Conservation (phyloP, 1,140 invertebrate genomes). For the Alviniconcha marisindica region DNA sequence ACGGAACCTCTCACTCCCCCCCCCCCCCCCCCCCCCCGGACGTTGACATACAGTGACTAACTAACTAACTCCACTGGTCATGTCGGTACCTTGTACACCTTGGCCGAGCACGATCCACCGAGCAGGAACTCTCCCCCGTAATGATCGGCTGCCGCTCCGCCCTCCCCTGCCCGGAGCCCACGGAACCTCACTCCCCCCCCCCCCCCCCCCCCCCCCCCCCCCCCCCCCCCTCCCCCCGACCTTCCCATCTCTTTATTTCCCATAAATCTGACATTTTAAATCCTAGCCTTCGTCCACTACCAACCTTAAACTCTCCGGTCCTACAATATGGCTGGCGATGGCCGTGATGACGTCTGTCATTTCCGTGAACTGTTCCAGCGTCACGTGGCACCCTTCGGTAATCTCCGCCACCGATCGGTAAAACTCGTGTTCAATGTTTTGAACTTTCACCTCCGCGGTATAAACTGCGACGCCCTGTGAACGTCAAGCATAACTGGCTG, state of each 20-base stretch:
- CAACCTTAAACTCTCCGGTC: neutral
- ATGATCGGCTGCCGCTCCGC: neutral
- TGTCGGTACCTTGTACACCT: neutral
- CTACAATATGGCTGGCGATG: neutral
- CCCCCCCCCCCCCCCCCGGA: no score
- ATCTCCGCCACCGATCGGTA: constrained; percentile 24
- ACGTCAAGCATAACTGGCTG: no score
- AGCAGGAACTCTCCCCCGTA: neutral
- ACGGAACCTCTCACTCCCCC: no score
- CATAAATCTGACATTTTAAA: no score
- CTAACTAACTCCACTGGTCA: no score
- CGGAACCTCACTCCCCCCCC: neutral
- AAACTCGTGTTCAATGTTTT: neutral
- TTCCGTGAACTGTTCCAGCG: neutral
- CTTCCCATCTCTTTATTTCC: no score
- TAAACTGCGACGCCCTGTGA: neutral
- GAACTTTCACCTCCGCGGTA: neutral
- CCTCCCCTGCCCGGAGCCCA: neutral
- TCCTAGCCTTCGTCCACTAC: no score
- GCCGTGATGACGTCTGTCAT: constrained; percentile 1
- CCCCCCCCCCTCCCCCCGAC: no score
- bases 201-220: no score
- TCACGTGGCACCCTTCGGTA: constrained; percentile 18
- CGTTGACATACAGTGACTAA: no score
- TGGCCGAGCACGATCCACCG: no score